phyloP scores from a whole-genome alignment of 2,797 vertebrate genomes.

The Danio jaintianensis region DNA sequence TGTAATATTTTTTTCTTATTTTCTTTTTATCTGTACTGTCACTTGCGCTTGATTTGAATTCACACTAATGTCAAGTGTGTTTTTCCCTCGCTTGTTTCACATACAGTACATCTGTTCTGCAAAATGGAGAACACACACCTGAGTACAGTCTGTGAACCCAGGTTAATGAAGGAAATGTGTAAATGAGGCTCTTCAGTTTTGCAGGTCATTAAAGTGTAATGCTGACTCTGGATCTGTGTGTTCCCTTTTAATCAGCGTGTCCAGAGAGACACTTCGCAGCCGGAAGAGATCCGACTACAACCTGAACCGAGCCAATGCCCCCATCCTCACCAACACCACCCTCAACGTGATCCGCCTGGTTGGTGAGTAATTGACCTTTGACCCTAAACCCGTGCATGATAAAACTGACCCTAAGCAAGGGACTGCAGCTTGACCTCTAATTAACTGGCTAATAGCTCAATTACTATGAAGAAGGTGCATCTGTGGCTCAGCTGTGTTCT shows the following conservation, averaged over 20 bases:
- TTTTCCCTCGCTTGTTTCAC: not conserved
- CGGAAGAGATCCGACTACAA: constrained; percentile 95
- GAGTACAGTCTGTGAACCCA: not conserved
- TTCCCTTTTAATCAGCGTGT: constrained; percentile 77
- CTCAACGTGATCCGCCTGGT: constrained; percentile 97
- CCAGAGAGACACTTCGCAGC: constrained; percentile 91
- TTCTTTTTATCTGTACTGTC: not conserved
- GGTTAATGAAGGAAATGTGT: constrained; percentile 67
- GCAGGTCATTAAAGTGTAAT: constrained; percentile 26
- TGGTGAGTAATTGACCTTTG: constrained; percentile 82
- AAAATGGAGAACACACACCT: not conserved
- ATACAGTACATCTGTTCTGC: not conserved
- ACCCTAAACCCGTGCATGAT: constrained; percentile 37
- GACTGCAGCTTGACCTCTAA: constrained; percentile 66
- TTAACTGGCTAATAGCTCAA: constrained; percentile 62
- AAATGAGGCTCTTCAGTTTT: constrained; percentile 31
- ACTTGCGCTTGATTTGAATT: not conserved
- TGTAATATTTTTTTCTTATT: too few species aligned
- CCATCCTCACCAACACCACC: constrained; percentile 97
- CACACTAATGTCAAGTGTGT: not conserved
- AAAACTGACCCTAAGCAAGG: constrained; percentile 51
- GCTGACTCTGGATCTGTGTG: constrained; percentile 23
- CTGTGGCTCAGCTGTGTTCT: constrained; percentile 58
- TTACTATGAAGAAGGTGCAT: constrained; percentile 22
- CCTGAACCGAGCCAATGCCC: constrained; percentile 92